phyloP scores from a whole-genome alignment of 2,888 invertebrate genomes.

The Ophion obscuratus region DNA sequence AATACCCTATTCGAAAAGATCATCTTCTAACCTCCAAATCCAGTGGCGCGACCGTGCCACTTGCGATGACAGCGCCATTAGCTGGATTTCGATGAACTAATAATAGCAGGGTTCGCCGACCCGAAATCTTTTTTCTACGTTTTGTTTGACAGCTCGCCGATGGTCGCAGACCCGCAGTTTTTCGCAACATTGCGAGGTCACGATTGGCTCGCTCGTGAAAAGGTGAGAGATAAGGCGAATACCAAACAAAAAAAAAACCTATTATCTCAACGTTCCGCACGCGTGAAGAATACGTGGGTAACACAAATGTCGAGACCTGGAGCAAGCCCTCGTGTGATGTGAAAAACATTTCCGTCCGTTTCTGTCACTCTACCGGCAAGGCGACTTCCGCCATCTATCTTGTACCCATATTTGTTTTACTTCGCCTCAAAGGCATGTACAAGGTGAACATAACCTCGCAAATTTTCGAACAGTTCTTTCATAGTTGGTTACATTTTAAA shows the following conservation, averaged over 20 bases:
- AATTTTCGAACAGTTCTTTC: not conserved
- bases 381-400: not conserved
- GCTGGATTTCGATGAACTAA: not conserved
- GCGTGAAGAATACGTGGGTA: slow-evolving; percentile 6
- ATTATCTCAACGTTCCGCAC: not conserved
- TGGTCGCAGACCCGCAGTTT: slow-evolving; percentile 69
- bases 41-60: not conserved
- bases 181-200: slow-evolving; percentile 45
- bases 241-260: not conserved
- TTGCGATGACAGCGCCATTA: slow-evolving; percentile 5
- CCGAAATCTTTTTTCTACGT: slow-evolving; percentile 13
- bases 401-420: no score
- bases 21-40: not conserved
- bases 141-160: slow-evolving; percentile 29
- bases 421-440: not conserved
- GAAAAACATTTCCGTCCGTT: not conserved
- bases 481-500: not conserved
- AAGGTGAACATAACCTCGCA: not conserved
- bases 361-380: not conserved
- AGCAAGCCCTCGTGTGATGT: not conserved
- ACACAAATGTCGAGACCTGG: not conserved
- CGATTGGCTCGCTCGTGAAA: slow-evolving; percentile 52
- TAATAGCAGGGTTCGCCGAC: slow-evolving; percentile 32
- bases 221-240: slow-evolving; percentile 41
- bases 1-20: not conserved